phyloP scores from a whole-genome alignment of 1,140 invertebrate genomes.

The Myzus persicae region DNA sequence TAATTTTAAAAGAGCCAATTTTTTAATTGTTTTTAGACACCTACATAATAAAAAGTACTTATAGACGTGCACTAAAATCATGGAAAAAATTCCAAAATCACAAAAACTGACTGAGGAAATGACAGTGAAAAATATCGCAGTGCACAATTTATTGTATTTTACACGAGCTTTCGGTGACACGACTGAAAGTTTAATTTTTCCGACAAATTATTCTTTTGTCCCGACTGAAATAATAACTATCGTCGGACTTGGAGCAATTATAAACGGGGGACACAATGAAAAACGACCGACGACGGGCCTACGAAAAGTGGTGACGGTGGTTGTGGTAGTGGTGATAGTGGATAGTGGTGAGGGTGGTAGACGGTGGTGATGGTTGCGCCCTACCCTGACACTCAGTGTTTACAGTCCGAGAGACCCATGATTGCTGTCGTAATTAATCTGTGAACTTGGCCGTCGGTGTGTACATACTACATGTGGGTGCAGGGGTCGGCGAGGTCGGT shows the following conservation, averaged over 20 bases:
- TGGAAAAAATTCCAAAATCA: not conserved
- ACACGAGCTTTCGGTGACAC: not conserved
- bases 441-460: not conserved
- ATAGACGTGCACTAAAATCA: no score
- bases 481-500: not conserved
- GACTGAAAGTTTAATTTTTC: not conserved
- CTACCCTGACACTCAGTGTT: not conserved
- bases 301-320: not conserved
- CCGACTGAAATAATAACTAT: not conserved
- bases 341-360: no score
- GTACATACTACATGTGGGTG: not conserved
- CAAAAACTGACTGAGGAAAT: not conserved
- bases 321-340: no score
- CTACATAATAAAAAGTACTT: no score
- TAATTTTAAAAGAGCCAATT: no score
- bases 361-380: not conserved
- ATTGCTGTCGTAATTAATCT: constrained; percentile 46
- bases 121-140: not conserved
- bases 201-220: constrained; percentile 7
- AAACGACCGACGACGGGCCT: not conserved
- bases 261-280: not conserved
- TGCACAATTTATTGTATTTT: not conserved
- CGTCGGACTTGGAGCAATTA: not conserved
- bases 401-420: constrained; percentile 13
- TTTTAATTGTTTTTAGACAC: not conserved